Evolutionary conservation across 2,888 invertebrate species (phyloP), one percentile per base, ranked within the genome.

Genomic region (Noctua comes): DNA sequence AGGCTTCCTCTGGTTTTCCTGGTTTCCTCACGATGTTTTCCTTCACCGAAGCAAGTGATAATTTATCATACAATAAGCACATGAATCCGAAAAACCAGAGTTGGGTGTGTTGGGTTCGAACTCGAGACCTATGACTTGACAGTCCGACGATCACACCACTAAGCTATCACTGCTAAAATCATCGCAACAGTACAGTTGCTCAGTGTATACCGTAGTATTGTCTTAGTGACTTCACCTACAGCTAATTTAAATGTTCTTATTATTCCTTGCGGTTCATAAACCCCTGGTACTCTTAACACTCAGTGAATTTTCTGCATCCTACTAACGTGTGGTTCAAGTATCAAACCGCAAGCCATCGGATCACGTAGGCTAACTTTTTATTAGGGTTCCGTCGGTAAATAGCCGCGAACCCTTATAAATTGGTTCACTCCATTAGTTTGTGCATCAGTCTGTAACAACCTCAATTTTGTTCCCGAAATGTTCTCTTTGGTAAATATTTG

Each of bases 351-450:
- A 74, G 68, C 36, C 43, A 59, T 71, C 51, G 11, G 66, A 74
- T 77, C 77, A 77, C 71, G 77, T 83, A 46, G 46, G 31, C 64
- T 54, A 72, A 77, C 68, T 80, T 85, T 85, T 85, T 85, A 85
- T 83, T 68, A 77, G 74, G 86, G 78, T 79, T 36, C 36, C 76
- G 40, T 75, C 68, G 36, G 76, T 70, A 75, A 85, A 83, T 75
- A 73, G 66, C 64, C 43, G 78, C 40, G 78, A 57, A 80, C 85
- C 86, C 73, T 57, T 77, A 86, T 83, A 83, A 86, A 83, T 83
- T 80, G 43, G 54, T 70, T 40, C 83, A 78, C 74, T 79, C 68
- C 76, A 79, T 86, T 85, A 73, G 76, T 68, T 75, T 68, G 72
- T 72, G 73, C 76, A 76, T 73, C 62, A 68, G 66, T 73, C 78